phyloP scores from a whole-genome alignment of 2,888 invertebrate species.

The Phyllotreta striolata region DNA sequence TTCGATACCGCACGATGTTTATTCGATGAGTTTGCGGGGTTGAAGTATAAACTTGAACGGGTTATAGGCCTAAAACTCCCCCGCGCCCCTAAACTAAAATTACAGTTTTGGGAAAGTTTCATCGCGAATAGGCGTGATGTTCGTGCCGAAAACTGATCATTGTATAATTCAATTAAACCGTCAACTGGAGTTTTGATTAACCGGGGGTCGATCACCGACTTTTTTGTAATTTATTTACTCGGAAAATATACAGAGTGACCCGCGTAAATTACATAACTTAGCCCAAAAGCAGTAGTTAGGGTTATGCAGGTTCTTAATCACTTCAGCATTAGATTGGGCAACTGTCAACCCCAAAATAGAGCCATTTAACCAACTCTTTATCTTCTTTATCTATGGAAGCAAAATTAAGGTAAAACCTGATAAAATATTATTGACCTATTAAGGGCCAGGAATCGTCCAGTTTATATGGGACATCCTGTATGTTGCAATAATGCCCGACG shows the following conservation, averaged over 20 bases:
- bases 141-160: constrained; percentile 28
- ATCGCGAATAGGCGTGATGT: constrained; percentile 27
- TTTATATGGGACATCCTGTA: no score
- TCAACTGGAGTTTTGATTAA: constrained; percentile 26
- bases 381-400: no score
- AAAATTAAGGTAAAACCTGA: no score
- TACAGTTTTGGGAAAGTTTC: constrained; percentile 27
- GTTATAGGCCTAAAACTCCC: constrained; percentile 27
- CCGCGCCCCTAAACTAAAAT: constrained; percentile 16
- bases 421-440: no score
- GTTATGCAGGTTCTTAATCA: no score
- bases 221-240: not conserved
- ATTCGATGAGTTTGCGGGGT: constrained; percentile 28
- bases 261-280: no score
- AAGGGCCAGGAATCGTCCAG: no score
- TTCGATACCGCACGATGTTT: constrained; percentile 30
- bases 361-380: no score
- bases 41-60: constrained; percentile 21
- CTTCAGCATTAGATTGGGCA: no score
- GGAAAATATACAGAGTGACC: not conserved
- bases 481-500: no score
- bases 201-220: constrained; percentile 5
- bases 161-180: constrained; percentile 28
- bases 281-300: no score
- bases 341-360: no score